Evolutionary conservation across 2,797 vertebrate genomes (phyloP), one percentile per base, ranked within the genome.

Genomic region (Bovichtus diacanthus): DNA sequence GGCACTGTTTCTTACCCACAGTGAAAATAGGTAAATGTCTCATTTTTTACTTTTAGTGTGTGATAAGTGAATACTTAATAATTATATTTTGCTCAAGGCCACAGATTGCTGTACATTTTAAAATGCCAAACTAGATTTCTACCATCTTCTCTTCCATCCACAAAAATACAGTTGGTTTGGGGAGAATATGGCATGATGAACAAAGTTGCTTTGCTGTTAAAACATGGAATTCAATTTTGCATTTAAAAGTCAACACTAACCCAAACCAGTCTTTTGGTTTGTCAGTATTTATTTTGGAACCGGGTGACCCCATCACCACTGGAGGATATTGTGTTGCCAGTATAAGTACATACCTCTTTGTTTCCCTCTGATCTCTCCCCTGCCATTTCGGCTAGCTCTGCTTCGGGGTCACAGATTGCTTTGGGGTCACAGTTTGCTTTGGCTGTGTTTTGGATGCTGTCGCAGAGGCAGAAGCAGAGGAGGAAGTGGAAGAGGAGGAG

Each of bases 401-500:
- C 78, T 93, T 93, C 34, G 93, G 93, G 49, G 81, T 86, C 78
- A 84, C 75, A 60, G 89, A 88, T 75, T 90, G 93, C 86, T 91
- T 92, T 15, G 47, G 21, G 36, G 81, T 86, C 79, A 84, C 81
- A 58, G 88, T 87, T 76, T 89, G 93, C 86, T 91, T 93, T 78
- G 88, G 80, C 84, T 90, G 91, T 6, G 77, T 64, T 87, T 95
- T 95, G 66, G 93, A 88, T 44, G 88, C 84, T 43, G 89, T 70
- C 9, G 93, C 82, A 53, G 93, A 87, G 23, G 95, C 44, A 47
- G 44, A 47, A 21, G 89, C 86, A 15, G 94, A 89, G 19, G 95
- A 94, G 60, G 95, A 95, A 0, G 93, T 91, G 34, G 96, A 96
- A 0, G 97, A 97, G 3, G 97, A 96, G 0, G 95, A 96, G 0